phyloP scores from a whole-genome alignment of 1,140 invertebrate species.

The Alviniconcha marisindica region DNA sequence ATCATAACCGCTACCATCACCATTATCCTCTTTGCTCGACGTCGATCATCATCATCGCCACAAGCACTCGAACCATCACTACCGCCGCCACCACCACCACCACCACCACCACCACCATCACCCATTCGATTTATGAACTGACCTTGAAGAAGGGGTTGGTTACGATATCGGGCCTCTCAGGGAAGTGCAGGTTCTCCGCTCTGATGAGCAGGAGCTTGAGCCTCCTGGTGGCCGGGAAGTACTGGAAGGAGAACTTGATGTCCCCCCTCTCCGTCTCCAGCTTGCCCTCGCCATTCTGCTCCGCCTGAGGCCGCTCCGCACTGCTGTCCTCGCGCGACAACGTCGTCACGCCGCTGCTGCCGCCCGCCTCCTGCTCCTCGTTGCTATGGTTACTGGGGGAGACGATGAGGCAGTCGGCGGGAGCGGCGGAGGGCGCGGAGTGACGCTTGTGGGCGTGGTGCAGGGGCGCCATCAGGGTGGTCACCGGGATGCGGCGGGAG shows the following conservation, averaged over 20 bases:
- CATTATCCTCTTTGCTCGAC: no score
- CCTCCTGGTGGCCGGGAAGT: conserved; percentile 60
- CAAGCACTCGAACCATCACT: no score
- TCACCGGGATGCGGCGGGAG: conserved; percentile 20
- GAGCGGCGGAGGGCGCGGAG: conserved; percentile 58
- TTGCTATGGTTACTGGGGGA: conserved; percentile 3
- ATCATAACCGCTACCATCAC: no score
- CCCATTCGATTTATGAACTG: neutral
- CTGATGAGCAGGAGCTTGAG: conserved; percentile 67
- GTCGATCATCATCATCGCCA: no score
- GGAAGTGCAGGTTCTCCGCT: conserved; percentile 66
- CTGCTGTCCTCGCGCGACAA: conserved; percentile 39
- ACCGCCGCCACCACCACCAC: no score
- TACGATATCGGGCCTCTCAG: conserved; percentile 55
- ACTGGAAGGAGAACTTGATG: conserved; percentile 72
- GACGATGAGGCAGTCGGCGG: conserved; percentile 1
- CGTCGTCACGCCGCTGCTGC: conserved; percentile 28
- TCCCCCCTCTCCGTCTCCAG: conserved; percentile 65
- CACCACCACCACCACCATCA: no score
- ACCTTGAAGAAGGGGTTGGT: conserved; percentile 55
- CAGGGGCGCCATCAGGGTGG: conserved; percentile 33
- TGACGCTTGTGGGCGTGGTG: conserved; percentile 54
- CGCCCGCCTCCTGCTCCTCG: conserved; percentile 28
- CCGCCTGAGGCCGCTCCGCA: neutral
- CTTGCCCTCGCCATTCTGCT: conserved; percentile 10